Conservation (phyloP, 1,140 invertebrate species). For the Trinorchestia longiramus region DNA sequence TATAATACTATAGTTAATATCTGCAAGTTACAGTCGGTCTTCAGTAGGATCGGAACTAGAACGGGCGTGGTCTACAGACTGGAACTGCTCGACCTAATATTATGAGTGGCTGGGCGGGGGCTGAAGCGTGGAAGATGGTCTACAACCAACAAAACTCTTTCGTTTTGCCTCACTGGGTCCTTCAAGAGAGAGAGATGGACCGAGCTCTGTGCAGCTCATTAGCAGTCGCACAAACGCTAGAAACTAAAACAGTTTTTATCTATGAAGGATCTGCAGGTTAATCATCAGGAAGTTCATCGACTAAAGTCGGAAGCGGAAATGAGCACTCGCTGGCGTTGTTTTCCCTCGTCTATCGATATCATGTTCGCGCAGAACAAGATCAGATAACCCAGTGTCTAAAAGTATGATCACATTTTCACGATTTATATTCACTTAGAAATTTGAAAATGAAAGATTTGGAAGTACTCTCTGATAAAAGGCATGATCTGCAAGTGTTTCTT, state of each 20-base stretch:
- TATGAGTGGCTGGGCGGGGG: too few relatives aligned
- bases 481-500: background rate
- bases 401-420: background rate
- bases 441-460: background rate
- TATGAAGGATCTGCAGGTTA: background rate
- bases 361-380: background rate
- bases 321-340: background rate
- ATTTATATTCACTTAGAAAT: background rate
- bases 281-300: background rate
- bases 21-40: too few relatives aligned
- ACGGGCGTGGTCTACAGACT: too few relatives aligned
- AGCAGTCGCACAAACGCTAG: background rate
- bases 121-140: too few relatives aligned
- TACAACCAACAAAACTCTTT: background rate
- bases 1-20: too few relatives aligned
- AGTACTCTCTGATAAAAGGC: background rate
- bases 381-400: background rate
- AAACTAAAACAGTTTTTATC: too few relatives aligned
- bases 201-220: background rate
- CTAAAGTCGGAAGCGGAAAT: background rate
- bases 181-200: background rate
- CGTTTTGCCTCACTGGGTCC: background rate
- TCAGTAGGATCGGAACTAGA: too few relatives aligned
- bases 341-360: background rate
- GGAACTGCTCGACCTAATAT: too few relatives aligned